Percentiles rank a stretch among this genome's conserved stretches.
phyloP scores from a whole-genome alignment of 1,140 invertebrate species.

The Drosophila sucinea region DNA sequence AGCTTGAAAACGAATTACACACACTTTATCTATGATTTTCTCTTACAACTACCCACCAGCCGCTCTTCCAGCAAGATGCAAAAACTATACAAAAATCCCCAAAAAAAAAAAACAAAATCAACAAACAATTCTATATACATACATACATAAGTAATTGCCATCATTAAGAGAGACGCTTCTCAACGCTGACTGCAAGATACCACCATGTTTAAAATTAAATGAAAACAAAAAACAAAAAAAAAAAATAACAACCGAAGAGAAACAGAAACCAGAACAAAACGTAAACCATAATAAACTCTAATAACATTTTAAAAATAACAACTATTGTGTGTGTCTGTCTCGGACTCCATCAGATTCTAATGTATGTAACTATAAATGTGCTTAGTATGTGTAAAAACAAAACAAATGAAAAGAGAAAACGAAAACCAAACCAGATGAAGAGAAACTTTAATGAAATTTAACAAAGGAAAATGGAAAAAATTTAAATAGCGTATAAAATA shows the following conservation, averaged over 20 bases:
- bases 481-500: slow-evolving; percentile 63
- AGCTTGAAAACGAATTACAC: slow-evolving; percentile 36
- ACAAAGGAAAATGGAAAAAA: slow-evolving; percentile 18
- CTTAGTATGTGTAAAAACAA: slow-evolving; percentile 49
- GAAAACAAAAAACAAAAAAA: slow-evolving; percentile 45
- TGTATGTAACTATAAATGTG: slow-evolving; percentile 33
- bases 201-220: slow-evolving; percentile 74
- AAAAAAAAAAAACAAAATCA: slow-evolving; percentile 25
- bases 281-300: slow-evolving; percentile 36
- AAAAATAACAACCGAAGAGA: slow-evolving; percentile 29
- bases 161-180: slow-evolving; percentile 76
- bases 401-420: not conserved
- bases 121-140: not conserved
- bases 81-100: slow-evolving; percentile 41
- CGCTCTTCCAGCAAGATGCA: slow-evolving; percentile 66
- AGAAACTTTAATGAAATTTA: slow-evolving; percentile 2
- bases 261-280: slow-evolving; percentile 24
- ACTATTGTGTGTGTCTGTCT: slow-evolving; percentile 37
- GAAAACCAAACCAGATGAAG: not conserved
- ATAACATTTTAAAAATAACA: slow-evolving; percentile 56
- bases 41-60: slow-evolving; percentile 68
- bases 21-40: slow-evolving; percentile 26
- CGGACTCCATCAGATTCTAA: slow-evolving; percentile 47
- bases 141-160: slow-evolving; percentile 56
- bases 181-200: slow-evolving; percentile 83